Base-by-base conservation (phyloP, 2,113 vertebrate species). In the Esox niger region DNA sequence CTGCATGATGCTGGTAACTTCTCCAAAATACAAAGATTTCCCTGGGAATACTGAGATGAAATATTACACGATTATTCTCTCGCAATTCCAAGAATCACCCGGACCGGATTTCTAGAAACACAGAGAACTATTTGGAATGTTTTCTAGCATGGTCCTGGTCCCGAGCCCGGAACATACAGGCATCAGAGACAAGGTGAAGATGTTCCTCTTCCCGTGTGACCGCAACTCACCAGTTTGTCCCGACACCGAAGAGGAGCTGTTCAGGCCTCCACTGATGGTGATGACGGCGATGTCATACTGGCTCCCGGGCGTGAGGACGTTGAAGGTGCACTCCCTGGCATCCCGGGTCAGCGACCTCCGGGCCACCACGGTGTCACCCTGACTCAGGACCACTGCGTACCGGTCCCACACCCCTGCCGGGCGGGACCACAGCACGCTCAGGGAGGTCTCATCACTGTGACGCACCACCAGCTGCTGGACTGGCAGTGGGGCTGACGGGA, bases 351-450 rank as follows among this genome's bases (percentile, higher is more conserved):
- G 92, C 0, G 31, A 77, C 66, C 85, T 92, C 74, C 91, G 90
- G 0, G 90, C 73, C 27, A 90, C 4, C 29, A 78, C 33, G 1
- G 85, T 63, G 23, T 89, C 82, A 27, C 63, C 83, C 70, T 90
- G 79, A 21, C 69, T 83, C 59, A 99, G 84, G 3, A 90, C 86
- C 43, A 93, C 89, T 2, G 87, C 91, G 71, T 95, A 96, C 62
- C 80, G 76, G 30, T 98, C 94, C 95, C 95, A 96, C 49, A 95
- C 93, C 0, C 94, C 90, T 0, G 25, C 2, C 0, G 96, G 95
- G 0, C 75, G 82, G 23, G 64, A 77, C 97, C 97, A 99, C 80
- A 80, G 84, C 57, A 94, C 68, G 1, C 85, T 86, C 62, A 99
- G 87, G 0, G 93, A 91, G 0, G 93, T 89, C 75, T 99, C 94